These are phyloP conservation scores for Coleophora deauratella DNA, from an alignment of 2,888 invertebrate species.

Conservation along the genomic window DNA sequence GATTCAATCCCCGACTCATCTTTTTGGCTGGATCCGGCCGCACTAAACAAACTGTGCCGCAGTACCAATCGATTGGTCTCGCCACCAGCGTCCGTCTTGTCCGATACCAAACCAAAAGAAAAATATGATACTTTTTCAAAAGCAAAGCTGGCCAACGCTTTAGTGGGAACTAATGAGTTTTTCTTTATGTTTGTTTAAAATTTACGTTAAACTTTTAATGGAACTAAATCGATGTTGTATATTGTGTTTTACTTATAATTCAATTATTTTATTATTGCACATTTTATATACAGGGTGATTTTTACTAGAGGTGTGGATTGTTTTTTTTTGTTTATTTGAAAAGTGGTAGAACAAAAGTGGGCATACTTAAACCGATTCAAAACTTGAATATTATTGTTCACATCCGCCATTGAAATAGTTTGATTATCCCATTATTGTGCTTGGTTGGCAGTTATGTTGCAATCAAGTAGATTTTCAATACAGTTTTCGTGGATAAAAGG, in stretches of 20 bases:
- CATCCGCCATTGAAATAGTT: no score
- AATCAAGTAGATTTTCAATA: no score
- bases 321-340: no score
- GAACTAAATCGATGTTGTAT: neutral
- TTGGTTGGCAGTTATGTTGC: no score
- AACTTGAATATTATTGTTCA: no score
- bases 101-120: conserved; percentile 25
- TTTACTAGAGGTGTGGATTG: no score
- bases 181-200: neutral
- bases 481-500: no score
- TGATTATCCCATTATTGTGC: no score
- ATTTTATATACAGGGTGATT: no score
- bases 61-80: conserved; percentile 58
- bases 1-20: conserved; percentile 62
- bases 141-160: neutral
- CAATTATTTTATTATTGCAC: no score
- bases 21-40: conserved; percentile 58
- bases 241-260: neutral
- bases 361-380: no score
- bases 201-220: neutral
- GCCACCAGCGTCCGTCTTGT: conserved; percentile 17
- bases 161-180: conserved; percentile 2
- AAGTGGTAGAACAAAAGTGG: no score
- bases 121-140: conserved; percentile 17
- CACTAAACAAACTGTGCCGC: conserved; percentile 63